These are phyloP conservation scores for Vulpes lagopus DNA, from an alignment of 2,113 vertebrate genomes.

Conservation along the genomic window DNA sequence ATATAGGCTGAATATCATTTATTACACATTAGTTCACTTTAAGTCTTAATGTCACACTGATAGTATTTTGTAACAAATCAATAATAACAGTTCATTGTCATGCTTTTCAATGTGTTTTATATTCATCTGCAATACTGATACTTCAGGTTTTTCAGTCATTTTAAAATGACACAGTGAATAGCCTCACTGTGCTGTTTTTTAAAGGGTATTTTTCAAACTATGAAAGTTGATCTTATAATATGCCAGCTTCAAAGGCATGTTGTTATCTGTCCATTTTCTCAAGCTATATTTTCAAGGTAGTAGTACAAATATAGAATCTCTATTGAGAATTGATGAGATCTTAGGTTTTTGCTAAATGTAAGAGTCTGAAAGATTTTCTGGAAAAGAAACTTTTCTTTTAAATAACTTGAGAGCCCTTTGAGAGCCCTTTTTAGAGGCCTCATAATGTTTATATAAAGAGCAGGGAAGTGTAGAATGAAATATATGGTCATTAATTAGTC, in stretches of 20 bases:
- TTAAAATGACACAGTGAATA: not conserved
- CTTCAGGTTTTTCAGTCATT: not conserved
- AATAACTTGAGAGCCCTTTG: not conserved
- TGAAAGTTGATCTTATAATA: not conserved
- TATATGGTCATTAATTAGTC: not conserved
- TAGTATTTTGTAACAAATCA: not conserved
- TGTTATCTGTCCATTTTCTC: not conserved
- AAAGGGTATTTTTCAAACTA: not conserved
- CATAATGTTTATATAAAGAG: not conserved
- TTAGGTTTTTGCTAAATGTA: not conserved
- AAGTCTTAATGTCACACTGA: not conserved
- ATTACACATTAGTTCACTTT: not conserved
- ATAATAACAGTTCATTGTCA: not conserved
- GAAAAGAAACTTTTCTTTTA: not conserved
- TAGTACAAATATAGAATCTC: not conserved
- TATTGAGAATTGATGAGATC: not conserved
- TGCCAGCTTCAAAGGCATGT: not conserved
- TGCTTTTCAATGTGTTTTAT: not conserved
- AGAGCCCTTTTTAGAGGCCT: not conserved
- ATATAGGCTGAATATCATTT: not conserved
- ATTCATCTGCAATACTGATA: not conserved
- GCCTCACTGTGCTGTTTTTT: not conserved
- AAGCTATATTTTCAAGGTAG: not conserved
- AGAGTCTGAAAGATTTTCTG: not conserved
- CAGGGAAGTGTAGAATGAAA: not conserved